Conservation (phyloP, 2,113 vertebrate genomes). For the Nerophis lumbriciformis region DNA sequence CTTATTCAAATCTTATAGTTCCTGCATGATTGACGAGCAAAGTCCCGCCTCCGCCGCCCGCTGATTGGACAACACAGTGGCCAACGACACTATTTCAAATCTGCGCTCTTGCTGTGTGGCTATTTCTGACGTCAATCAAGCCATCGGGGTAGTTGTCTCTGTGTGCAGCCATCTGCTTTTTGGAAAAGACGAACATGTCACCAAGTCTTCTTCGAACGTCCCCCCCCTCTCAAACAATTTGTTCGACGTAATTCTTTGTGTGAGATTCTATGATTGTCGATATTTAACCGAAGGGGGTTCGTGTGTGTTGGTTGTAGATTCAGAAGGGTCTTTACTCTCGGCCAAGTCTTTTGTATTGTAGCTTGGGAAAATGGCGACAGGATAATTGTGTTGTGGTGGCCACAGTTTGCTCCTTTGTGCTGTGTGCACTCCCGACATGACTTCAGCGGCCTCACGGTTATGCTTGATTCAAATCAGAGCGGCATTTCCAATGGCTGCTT, state of each 20-base stretch:
- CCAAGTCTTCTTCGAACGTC: constrained; percentile 2
- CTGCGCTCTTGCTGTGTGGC: constrained; percentile 57
- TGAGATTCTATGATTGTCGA: neutral
- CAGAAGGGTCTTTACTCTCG: constrained; percentile 36
- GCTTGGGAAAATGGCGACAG: constrained; percentile 68
- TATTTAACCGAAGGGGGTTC: neutral
- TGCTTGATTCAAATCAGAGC: neutral
- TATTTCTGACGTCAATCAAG: constrained; percentile 59
- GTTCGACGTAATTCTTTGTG: neutral
- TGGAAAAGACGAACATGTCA: constrained; percentile 19
- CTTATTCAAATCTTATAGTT: constrained; percentile 66
- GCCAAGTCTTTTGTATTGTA: constrained; percentile 47
- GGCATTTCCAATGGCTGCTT: neutral
- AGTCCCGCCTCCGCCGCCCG: constrained; percentile 22
- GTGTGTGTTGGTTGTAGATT: constrained; percentile 2
- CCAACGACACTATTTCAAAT: constrained; percentile 66
- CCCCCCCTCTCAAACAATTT: neutral
- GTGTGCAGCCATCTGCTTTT: constrained; percentile 35
- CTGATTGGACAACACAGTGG: constrained; percentile 54
- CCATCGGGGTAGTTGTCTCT: constrained; percentile 35
- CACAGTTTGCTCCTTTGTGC: constrained; percentile 11
- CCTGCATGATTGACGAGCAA: constrained; percentile 58
- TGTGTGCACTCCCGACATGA: constrained; percentile 9
- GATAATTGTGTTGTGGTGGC: constrained; percentile 26
- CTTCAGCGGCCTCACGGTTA: constrained; percentile 1